Base-by-base conservation (phyloP, 2,113 vertebrate species). In the Apteryx mantelli region DNA sequence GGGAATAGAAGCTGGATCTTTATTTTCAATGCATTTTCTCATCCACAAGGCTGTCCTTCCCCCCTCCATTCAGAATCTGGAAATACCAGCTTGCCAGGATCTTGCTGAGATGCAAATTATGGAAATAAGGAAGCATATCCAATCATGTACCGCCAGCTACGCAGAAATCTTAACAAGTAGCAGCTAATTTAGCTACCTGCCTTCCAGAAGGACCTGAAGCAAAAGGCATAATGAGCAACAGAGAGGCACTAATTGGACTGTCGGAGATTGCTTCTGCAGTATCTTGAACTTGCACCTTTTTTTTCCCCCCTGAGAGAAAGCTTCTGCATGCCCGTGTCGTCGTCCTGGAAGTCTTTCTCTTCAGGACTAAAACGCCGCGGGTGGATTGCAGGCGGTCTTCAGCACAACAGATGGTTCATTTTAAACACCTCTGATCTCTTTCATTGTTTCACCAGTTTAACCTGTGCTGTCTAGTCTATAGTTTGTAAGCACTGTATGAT, bases 251-350 rank as follows among this genome's bases (percentile, higher is more conserved):
- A 1, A 9, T 24, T 2, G 48, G 66, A n/a, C 79, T 34, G 11
- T 3, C 40, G 9, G 36, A 34, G 14, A 4, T 32, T 5, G 73
- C 46, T 64, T 9, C 70, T 18, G 38, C 40, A 52, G 38, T 0
- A 0, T 5, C 74, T 40, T 3, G 1, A 16, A 16, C 44, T 13
- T 20, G 13, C 7, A 9, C 4, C 58, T 40, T 7, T 7, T 48
- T 12, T 16, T 36, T n/a, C 46, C 44, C n/a, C 44, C 15, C 28
- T 44, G 26, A 25, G 46, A 18, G n/a, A 11, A 7, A 48, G 42
- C 21, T 20, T 40, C 65, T 17, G 34, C 2, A 0, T 2, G 40
- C 19, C 44, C 69, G 11, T 0, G 0, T 1, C 0, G 1, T 1
- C n/a, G 4, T 2, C 20, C 16, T 6, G 30, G 42, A 32, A 70